A percentile compares a stretch with the other conserved stretches of the same genome.
Evolutionary conservation across 2,888 invertebrate genomes (phyloP).

Genomic region (Caenorhabditis uteleia): DNA sequence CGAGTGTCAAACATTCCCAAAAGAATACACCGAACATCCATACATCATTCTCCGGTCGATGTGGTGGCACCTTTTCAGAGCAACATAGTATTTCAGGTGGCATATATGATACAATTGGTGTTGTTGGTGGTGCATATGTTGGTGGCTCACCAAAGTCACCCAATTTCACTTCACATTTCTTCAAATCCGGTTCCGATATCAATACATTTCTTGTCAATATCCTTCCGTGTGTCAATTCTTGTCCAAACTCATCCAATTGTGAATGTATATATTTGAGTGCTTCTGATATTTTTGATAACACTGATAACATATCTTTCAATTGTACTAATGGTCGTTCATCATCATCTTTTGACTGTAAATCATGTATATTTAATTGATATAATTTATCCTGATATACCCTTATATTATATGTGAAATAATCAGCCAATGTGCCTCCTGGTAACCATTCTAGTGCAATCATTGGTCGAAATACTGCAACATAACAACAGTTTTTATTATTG

Average conservation of each 20-base stretch:
- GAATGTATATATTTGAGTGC: conserved; percentile 65
- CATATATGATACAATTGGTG: conserved; percentile 64
- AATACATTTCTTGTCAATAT: conserved; percentile 65
- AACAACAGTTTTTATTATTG: background rate
- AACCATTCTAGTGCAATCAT: conserved; percentile 69
- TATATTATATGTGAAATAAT: conserved; percentile 62
- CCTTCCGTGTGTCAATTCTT: conserved; percentile 65
- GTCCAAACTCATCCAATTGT: conserved; percentile 51
- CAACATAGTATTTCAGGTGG: conserved; percentile 64
- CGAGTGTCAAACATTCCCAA: conserved; percentile 66
- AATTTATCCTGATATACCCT: conserved; percentile 39
- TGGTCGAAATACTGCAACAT: conserved; percentile 62
- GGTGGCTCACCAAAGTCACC: conserved; percentile 66
- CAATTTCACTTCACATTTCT: conserved; percentile 61
- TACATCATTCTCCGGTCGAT: conserved; percentile 65
- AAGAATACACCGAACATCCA: conserved; percentile 67
- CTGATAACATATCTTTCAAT: conserved; percentile 58
- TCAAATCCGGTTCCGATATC: conserved; percentile 53
- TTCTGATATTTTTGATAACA: conserved; percentile 45
- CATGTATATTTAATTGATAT: too few species aligned
- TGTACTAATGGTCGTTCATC: conserved; percentile 50
- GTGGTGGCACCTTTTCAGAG: conserved; percentile 51
- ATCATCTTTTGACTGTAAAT: conserved; percentile 57
- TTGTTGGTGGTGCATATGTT: conserved; percentile 15
- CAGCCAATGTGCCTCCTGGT: conserved; percentile 63